Percentiles rank a stretch among this genome's conserved stretches.
These are phyloP conservation scores for Aulostomus chinensis DNA, from an alignment of 2,797 vertebrate genomes.

Conservation along the genomic window DNA sequence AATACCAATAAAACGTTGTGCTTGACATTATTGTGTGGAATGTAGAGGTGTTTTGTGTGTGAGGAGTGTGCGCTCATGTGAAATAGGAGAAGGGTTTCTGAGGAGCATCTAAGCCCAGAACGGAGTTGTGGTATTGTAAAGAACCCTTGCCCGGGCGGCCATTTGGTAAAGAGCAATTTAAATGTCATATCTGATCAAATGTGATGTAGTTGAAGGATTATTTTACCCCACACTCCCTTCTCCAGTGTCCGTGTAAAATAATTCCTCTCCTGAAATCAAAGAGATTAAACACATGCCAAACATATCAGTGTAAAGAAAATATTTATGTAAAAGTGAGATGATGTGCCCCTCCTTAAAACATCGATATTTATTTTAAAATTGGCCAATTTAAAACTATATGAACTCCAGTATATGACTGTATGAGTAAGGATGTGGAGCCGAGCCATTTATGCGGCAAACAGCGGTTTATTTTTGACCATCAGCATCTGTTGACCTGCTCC, in stretches of 20 bases:
- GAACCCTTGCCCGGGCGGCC: conserved; percentile 31
- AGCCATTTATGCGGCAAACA: too few relatives aligned
- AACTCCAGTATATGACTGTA: too few relatives aligned
- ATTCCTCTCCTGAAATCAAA: conserved; percentile 15
- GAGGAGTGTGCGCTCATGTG: conserved; percentile 14
- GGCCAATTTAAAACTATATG: not conserved
- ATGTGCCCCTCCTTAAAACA: too few relatives aligned
- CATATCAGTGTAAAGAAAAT: conserved; percentile 4
- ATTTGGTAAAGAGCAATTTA: conserved; percentile 59
- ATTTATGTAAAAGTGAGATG: too few relatives aligned
- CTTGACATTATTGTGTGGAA: too few relatives aligned
- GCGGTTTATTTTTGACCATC: too few relatives aligned
- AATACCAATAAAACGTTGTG: too few relatives aligned
- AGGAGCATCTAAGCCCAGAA: conserved; percentile 20
- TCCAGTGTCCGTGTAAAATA: conserved; percentile 25
- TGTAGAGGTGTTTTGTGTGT: too few relatives aligned
- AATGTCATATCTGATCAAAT: conserved; percentile 61
- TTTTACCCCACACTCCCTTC: conserved; percentile 21
- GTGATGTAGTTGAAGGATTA: conserved; percentile 44
- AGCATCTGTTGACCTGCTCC: too few relatives aligned
- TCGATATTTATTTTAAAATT: conserved; percentile 1
- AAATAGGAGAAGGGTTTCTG: conserved; percentile 27
- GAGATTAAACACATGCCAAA: conserved; percentile 20
- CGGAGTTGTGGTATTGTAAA: conserved; percentile 41
- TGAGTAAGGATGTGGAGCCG: too few relatives aligned